Evolutionary conservation across 2,888 invertebrate genomes (phyloP), one percentile per base, ranked within the genome.

Genomic region (Parnassius orleans): DNA sequence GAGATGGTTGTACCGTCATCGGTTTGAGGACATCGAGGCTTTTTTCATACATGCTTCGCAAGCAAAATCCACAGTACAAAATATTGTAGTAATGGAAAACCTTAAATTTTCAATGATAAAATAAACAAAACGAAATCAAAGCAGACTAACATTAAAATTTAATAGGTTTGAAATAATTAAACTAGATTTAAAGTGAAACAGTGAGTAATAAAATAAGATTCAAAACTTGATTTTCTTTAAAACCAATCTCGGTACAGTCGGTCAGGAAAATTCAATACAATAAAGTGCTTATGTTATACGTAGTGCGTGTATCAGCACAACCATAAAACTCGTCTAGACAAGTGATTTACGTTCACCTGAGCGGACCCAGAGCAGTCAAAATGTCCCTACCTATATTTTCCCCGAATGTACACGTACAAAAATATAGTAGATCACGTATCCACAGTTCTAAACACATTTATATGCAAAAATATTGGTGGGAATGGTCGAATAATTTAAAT

Each of bases 291-390:
- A 72, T 71, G 69, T 76, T 73, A 79, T 75, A 57, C 12, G 14
- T 43, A 72, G 83, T 86, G 87, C 87, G 87, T 86, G 77, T 79
- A 80, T 83, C 82, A 81, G 82, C 78, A 69, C 59, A 57, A 78
- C 80, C 69, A 82, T 88, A 87, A 87, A 87, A 79, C 74, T 79
- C 75, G 88, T 88, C 88, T 88, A 87, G 88, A 87, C 88, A 66
- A 74, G 78, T 86, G 85, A 88, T 87, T 87, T 88, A 88, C 79
- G 83, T 74, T 71, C 83, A 88, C 88, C 87, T 88, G 87, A 64
- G 72, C 71, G 72, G 66, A 66, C 69, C 65, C 69, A 61, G 65
- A 69, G 67, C 66, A 65, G 68, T 72, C 33, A 72, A 71, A 72
- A 71, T 70, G 66, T 70, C 46, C 61, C 62, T 61, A 62, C 62